Evolutionary conservation across 2,888 invertebrate species (phyloP).

Genomic region (Eristalis tenax): DNA sequence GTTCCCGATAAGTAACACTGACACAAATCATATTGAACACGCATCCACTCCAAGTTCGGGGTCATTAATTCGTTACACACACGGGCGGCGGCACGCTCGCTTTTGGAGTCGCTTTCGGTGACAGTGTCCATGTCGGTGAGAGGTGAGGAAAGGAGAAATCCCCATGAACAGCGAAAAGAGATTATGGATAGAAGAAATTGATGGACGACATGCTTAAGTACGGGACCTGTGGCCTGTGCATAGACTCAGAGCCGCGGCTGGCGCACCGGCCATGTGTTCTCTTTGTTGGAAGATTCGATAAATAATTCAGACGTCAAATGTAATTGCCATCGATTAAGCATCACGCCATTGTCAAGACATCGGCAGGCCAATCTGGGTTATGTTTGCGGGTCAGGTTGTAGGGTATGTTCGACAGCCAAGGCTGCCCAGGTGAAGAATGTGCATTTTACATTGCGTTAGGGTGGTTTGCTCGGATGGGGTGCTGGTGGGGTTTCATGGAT

Average conservation of each 20-base stretch:
- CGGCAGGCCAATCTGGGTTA: slow-evolving; percentile 41
- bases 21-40: slow-evolving; percentile 49
- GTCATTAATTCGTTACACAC: slow-evolving; percentile 43
- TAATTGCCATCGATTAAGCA: slow-evolving; percentile 54
- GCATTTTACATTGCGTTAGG: background rate
- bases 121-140: background rate
- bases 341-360: slow-evolving; percentile 40
- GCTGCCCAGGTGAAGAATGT: background rate
- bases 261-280: background rate
- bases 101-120: too few relatives aligned
- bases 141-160: background rate
- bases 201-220: slow-evolving; percentile 41
- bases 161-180: background rate
- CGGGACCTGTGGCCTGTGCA: background rate
- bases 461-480: background rate
- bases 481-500: background rate
- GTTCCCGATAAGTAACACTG: slow-evolving; percentile 50
- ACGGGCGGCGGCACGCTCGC: background rate
- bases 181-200: slow-evolving; percentile 20
- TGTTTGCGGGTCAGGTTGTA: slow-evolving; percentile 46
- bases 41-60: slow-evolving; percentile 35
- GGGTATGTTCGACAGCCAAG: background rate
- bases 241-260: background rate
- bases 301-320: slow-evolving; percentile 20
- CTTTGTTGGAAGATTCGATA: slow-evolving; percentile 23